These are phyloP conservation scores for Mionectes olivaceus DNA, from an alignment of 2,797 vertebrate genomes.

Conservation along the genomic window DNA sequence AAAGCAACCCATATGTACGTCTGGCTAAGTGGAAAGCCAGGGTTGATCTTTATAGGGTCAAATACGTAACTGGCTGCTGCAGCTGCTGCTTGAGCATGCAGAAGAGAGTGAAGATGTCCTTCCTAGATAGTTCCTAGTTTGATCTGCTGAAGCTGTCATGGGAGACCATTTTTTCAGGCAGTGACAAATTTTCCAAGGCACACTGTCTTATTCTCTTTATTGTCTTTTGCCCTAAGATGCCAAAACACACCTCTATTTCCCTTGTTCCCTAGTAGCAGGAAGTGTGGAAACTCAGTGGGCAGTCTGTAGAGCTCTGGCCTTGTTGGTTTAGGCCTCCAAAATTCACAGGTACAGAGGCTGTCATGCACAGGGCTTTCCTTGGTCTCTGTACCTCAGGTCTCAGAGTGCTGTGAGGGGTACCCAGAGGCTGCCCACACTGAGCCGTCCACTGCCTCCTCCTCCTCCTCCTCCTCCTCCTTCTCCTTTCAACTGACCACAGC, in stretches of 20 bases:
- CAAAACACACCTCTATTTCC: not conserved
- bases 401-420: rapidly evolving
- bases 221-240: not conserved
- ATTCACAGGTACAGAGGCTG: not conserved
- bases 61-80: not conserved
- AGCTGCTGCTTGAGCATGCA: not conserved
- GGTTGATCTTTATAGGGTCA: not conserved
- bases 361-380: not conserved
- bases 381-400: not conserved
- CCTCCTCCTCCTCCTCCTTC: not conserved
- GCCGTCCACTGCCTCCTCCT: not conserved
- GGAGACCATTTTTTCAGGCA: not conserved
- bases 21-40: not conserved
- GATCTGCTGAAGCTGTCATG: not conserved
- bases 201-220: not conserved
- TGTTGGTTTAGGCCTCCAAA: not conserved
- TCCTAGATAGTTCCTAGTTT: not conserved
- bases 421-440: not conserved
- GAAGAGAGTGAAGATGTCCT: not conserved
- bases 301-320: not conserved
- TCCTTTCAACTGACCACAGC: not conserved
- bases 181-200: not conserved
- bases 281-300: not conserved
- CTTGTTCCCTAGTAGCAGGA: not conserved
- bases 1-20: not conserved